Percentiles rank a stretch among this genome's conserved stretches.
phyloP scores from a whole-genome alignment of 1,140 invertebrate genomes.

The Tribolium castaneum region DNA sequence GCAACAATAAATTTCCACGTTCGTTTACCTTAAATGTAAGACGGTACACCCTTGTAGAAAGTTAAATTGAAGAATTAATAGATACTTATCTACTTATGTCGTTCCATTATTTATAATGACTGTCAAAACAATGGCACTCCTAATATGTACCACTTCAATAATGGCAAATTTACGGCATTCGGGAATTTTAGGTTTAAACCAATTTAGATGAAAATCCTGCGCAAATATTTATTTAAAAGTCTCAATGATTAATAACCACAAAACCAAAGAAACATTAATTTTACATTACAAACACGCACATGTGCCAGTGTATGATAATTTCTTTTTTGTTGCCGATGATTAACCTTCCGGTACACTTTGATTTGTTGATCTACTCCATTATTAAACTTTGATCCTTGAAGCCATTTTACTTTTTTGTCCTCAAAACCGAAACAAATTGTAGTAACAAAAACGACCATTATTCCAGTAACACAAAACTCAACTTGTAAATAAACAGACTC shows the following conservation, averaged over 20 bases:
- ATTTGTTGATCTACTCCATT: neutral
- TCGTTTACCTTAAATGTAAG: conserved; percentile 22
- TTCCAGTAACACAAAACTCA: neutral
- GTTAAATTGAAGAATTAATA: neutral
- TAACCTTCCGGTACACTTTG: conserved; percentile 7
- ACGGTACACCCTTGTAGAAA: conserved; percentile 24
- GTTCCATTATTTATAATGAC: conserved; percentile 18
- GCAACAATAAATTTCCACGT: conserved; percentile 21
- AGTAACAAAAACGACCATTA: neutral
- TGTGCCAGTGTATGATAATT: neutral
- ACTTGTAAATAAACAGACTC: conserved; percentile 24
- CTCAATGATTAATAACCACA: neutral
- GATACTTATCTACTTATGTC: neutral
- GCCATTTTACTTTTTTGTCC: neutral
- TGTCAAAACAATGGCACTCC: conserved; percentile 21
- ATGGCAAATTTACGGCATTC: neutral
- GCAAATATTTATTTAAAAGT: neutral
- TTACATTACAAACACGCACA: neutral
- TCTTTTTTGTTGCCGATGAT: conserved; percentile 4
- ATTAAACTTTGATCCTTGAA: conserved; percentile 2
- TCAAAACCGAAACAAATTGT: neutral
- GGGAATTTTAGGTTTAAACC: neutral
- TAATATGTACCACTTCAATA: neutral
- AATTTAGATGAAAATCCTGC: neutral
- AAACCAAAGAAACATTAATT: neutral